Base-by-base conservation (phyloP, 2,888 invertebrate species). In the Fragum fragum region DNA sequence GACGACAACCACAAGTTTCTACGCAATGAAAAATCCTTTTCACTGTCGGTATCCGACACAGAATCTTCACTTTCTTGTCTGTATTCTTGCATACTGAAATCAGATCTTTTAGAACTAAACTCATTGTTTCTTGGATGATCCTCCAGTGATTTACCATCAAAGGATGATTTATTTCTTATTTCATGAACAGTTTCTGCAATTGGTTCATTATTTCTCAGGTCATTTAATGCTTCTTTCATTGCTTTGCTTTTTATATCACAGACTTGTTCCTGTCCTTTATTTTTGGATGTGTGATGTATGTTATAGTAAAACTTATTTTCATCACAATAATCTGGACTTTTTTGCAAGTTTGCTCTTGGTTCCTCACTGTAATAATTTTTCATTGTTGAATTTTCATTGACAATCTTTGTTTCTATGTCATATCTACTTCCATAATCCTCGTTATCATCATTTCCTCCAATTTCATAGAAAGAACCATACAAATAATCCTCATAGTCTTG, bases 1-100 rank as follows among this genome's bases (percentile, higher is more conserved):
- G 81, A 76, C 11, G 72, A 59, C 16, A 81, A 28, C 82, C 82
- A 85, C 55, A 72, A 70, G 57, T 85, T 77, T 39, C 85, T 75
- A 16, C 85, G 66, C 76, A 66, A 23, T 63, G 52, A 9, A 28
- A 42, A 66, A 18, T 61, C 36, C n/a, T 39, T 66, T 14, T 63
- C 66, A 52, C 52, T 61, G 39, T 77, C 70, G 0, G 57, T 59
- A 6, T 76, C 59, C 29, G 55, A 26, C 2, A 39, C 47, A 14
- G 42, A 39, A 9, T 69, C 42, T 53, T 55, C 32, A 32, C 29
- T 29, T n/a, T 61, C 32, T 47, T 47, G 47, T 32, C n/a, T n/a
- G 6, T 18, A 28, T 1, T 32, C 47, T 14, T 47, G 47, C 47
- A 47, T 47, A 47, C 18, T 47, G n/a, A 47, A 47, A 47, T 47